Evolutionary conservation across 2,888 invertebrate species (phyloP), one percentile per base, ranked within the genome.

Genomic region (Ornithoptera alexandrae): DNA sequence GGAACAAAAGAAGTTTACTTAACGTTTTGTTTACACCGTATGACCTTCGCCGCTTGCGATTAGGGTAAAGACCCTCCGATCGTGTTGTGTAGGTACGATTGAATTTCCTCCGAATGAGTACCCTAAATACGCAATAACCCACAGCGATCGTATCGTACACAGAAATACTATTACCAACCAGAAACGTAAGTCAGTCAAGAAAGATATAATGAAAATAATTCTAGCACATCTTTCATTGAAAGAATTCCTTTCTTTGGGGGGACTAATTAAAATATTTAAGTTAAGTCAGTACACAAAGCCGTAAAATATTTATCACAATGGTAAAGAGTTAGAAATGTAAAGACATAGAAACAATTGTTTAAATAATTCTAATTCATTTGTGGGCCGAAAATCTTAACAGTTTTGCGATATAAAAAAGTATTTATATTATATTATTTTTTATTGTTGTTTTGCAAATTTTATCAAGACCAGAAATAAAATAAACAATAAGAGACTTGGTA

Each of bases 21-120:
- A 62, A 67, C 61, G 67, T 70, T 65, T 70, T 64, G 67, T 70
- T 70, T 70, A 70, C 70, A 67, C 39, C 20, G 56, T 46, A 61
- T 30, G 70, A 70, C 67, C 61, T 67, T 67, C 64, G 56, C n/a
- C 46, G 17, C 22, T 42, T n/a, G 22, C 57, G 68, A 71, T 70
- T 71, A 72, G 71, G 71, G 72, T 64, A 69, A 65, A 71, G 71
- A 65, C 72, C 73, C 71, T 69, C 69, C n/a, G 50, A 66, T 66
- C 53, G 59, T 61, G 72, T 72, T 71, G 72, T 71, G 72, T 75
- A 71, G 74, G 75, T 77, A 76, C 79, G 75, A 81, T 81, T 79
- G 75, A 78, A 80, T 80, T 77, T 77, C 82, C 77, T 75, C 71
- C 71, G 72, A 72, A 75, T 75, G 76, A 75, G 76, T 30, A 75